Percentiles rank a stretch among this genome's conserved stretches.
Evolutionary conservation across 92 coral and sea anemone genomes (phyloP).

Genomic region (Porites cylindrica): DNA sequence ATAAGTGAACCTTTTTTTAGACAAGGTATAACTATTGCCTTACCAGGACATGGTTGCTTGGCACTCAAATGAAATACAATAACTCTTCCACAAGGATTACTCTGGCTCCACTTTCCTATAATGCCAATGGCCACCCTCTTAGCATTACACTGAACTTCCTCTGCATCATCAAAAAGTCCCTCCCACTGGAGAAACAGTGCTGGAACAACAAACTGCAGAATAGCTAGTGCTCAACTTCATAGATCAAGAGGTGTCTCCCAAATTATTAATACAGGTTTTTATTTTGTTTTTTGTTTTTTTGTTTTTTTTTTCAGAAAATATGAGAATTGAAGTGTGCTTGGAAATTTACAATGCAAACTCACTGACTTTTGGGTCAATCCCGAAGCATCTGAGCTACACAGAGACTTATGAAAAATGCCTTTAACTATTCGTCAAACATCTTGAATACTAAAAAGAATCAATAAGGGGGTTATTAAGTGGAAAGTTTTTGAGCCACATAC

Average conservation of each 20-base stretch:
- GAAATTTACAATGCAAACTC: too few species aligned
- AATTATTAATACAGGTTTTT: too few species aligned
- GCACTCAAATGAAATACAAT: slow-evolving; percentile 54
- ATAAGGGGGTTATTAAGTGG: too few species aligned
- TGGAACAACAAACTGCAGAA: slow-evolving; percentile 70
- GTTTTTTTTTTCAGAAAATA: too few species aligned
- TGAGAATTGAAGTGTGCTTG: too few species aligned
- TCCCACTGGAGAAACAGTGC: slow-evolving; percentile 77
- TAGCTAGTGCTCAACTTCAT: not conserved
- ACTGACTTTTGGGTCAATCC: too few species aligned
- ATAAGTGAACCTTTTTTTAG: not conserved
- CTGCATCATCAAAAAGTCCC: slow-evolving; percentile 37
- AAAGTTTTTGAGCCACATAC: too few species aligned
- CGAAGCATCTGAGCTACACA: too few species aligned
- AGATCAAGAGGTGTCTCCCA: not conserved
- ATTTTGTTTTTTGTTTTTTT: not conserved
- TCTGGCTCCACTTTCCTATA: slow-evolving; percentile 62
- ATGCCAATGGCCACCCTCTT: slow-evolving; percentile 20
- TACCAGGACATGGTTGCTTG: slow-evolving; percentile 49
- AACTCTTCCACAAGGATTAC: slow-evolving; percentile 69
- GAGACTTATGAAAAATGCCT: too few species aligned
- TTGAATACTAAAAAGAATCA: too few species aligned
- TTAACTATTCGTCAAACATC: too few species aligned
- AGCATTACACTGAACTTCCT: slow-evolving; percentile 13
- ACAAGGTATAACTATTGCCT: not conserved